Base-by-base conservation (phyloP, 2,888 invertebrate species). In the Liopterus haemorrhoidalis region DNA sequence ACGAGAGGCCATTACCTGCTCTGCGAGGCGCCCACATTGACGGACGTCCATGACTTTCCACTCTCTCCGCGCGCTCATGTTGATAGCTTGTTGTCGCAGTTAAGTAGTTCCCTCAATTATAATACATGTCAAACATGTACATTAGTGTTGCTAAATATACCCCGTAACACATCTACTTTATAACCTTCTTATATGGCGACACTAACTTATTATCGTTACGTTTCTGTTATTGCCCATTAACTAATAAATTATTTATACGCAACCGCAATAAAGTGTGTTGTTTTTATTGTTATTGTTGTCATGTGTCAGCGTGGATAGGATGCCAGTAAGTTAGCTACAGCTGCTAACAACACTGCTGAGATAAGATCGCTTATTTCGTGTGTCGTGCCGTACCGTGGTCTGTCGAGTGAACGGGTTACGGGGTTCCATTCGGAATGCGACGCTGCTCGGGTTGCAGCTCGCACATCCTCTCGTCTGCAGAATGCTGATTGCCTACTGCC, bases 241-340 rank as follows among this genome's bases (percentile, higher is more conserved):
- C 61, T 62, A 62, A 63, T 64, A 64, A 62, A 63, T 64, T 62
- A 65, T 65, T 63, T 64, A 61, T 61, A 60, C 57, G 54, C 50
- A 51, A 56, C 59, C 25, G 40, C 59, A 60, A 61, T 62, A 61
- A 62, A 62, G 56, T 61, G 59, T 51, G 56, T 60, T 56, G 59
- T 60, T 62, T 62, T 64, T 64, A 65, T 64, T 63, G 64, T 64
- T 63, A 64, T 63, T 56, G 63, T 59, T 64, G 63, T 63, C 62
- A 59, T 62, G 60, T 63, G 64, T 64, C 63, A 61, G 55, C 18
- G 40, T 33, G 27, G 40, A 39, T 35, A 30, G 36, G 35, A 42
- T 42, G 36, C 33, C 39, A 33, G 45, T 45, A 33, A 45, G 25
- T 45, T 45, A 32, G 39, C 25, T 45, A 39, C 45, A 45, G 45